These are phyloP conservation scores for Haemorhous mexicanus DNA, from an alignment of 2,113 vertebrate species.

Conservation along the genomic window DNA sequence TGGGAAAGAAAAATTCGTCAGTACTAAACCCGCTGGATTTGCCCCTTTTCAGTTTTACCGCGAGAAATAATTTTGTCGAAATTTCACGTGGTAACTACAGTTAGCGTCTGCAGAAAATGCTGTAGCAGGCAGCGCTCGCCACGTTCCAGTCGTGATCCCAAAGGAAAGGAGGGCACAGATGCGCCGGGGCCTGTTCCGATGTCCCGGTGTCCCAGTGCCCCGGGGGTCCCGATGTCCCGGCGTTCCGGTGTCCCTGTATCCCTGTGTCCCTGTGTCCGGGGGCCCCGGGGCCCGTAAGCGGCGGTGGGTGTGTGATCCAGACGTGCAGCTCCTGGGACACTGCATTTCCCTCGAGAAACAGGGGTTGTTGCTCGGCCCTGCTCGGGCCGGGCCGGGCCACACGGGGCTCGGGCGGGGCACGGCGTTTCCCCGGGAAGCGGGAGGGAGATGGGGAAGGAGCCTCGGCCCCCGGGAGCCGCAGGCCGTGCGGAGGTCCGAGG, in stretches of 20 bases:
- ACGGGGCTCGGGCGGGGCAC: fast-evolving
- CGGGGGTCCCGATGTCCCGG: too few relatives aligned
- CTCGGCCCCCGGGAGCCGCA: background rate
- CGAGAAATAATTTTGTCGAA: background rate
- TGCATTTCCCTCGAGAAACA: background rate
- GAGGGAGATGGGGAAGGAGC: background rate
- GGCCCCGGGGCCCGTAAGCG: fast-evolving
- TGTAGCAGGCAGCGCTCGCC: background rate
- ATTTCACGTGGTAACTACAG: background rate
- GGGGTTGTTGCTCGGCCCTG: background rate
- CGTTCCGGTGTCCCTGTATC: too few relatives aligned
- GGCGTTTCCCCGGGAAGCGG: too few relatives aligned
- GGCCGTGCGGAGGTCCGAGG: background rate
- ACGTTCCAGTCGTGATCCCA: background rate
- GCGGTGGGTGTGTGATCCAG: background rate
- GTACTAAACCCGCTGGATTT: background rate
- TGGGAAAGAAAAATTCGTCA: background rate
- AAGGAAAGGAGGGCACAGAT: background rate
- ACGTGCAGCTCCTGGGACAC: background rate
- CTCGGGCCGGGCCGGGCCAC: background rate
- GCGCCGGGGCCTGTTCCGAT: background rate
- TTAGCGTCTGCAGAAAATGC: background rate
- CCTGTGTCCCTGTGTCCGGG: too few relatives aligned
- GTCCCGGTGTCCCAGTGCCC: too few relatives aligned
- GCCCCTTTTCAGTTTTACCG: background rate